Conservation (phyloP, 2,797 vertebrate genomes). For the Buceros bicornis region DNA sequence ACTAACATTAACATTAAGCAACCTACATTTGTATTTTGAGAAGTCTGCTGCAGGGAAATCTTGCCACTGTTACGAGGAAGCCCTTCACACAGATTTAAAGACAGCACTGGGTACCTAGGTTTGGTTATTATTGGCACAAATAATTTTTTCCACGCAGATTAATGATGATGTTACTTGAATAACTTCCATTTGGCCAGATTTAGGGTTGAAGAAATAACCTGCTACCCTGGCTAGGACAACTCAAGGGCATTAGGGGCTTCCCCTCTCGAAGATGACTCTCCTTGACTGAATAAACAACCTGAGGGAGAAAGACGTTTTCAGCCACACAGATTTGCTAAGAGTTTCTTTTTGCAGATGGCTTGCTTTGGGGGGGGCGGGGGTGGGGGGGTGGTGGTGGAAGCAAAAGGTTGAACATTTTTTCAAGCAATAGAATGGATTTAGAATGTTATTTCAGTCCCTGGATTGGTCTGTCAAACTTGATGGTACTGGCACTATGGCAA, state of each 20-base stretch:
- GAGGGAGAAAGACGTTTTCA: not conserved
- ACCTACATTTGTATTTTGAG: not conserved
- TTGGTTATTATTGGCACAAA: not conserved
- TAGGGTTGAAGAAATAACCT: not conserved
- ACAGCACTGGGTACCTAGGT: not conserved
- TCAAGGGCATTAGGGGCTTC: not conserved
- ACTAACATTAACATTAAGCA: not conserved
- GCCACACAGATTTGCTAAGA: not conserved
- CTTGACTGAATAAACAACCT: not conserved
- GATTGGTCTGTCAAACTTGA: not conserved
- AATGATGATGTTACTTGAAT: not conserved
- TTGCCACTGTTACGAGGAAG: not conserved
- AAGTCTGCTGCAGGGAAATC: not conserved
- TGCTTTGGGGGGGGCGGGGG: not conserved
- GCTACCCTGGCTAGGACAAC: not conserved
- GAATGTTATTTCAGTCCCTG: not conserved
- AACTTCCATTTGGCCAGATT: not conserved
- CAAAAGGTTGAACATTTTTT: not conserved
- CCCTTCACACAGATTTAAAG: not conserved
- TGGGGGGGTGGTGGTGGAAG: not conserved
- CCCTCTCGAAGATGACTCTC: not conserved
- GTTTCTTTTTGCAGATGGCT: not conserved
- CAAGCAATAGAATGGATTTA: constrained; percentile 5
- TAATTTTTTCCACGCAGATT: not conserved
- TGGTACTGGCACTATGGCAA: not conserved